Base-by-base conservation (phyloP, 2,888 invertebrate genomes). In the Rosalia funebris region DNA sequence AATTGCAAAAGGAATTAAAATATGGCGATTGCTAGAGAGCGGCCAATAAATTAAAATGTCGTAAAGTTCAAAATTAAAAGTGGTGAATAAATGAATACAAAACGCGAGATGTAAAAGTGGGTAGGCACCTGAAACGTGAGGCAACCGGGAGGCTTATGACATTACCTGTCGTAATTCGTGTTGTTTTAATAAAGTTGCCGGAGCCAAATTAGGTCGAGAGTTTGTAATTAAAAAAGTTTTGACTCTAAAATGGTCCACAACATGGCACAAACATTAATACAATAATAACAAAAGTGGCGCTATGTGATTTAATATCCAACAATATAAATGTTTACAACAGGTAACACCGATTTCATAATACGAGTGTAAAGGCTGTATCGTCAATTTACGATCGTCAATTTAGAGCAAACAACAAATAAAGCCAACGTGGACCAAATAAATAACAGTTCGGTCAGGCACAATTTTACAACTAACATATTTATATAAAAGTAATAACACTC, bases 151-250 rank as follows among this genome's bases (percentile, higher is more conserved):
- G 39, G 48, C 58, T 71, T 65, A 69, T 66, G 59, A 67, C 67
- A 65, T 71, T 63, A 64, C 57, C 63, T 63, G 60, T 56, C 57
- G 58, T 60, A 55, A 56, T 60, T 63, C 48, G 54, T 57, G 41
- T 54, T 25, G 60, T 65, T 56, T 54, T 66, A 66, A 65, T 71
- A 71, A 75, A 73, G 73, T 72, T 71, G 64, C 64, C 57, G 58
- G 62, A 65, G 71, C 71, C 71, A 72, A 73, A 72, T 34, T 71
- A 71, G 72, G 73, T 75, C 69, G 62, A 52, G 70, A 73, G 71
- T 75, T 73, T 73, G 71, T 75, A 75, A 75, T 75, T 75, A 75
- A 74, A 75, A 75, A 75, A 75, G 71, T 75, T 75, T 44, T n/a
- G 34, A 3, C 5, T 7, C 10, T 34, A 34, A 34, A 34, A 34